phyloP scores from a whole-genome alignment of 2,888 invertebrate genomes.

The Yponomeuta plumbellus region DNA sequence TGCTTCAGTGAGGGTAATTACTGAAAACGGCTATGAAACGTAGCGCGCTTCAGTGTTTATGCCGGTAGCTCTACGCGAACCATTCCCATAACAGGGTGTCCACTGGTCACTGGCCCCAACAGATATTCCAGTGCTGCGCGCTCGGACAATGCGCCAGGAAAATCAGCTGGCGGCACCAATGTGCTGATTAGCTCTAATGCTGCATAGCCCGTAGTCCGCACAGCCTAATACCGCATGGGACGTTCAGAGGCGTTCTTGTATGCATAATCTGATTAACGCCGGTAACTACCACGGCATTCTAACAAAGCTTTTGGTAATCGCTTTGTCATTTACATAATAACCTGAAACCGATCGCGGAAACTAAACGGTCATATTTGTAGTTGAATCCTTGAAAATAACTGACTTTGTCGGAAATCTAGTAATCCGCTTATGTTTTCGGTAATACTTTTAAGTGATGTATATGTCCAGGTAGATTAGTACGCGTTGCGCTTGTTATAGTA shows the following conservation, averaged over 20 bases:
- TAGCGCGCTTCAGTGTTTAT: constrained; percentile 23
- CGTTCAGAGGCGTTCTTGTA: constrained; percentile 69
- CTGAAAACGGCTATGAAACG: constrained; percentile 41
- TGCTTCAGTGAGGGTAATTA: constrained; percentile 25
- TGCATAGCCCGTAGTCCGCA: constrained; percentile 45
- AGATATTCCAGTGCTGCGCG: constrained; percentile 72
- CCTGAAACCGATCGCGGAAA: constrained; percentile 26
- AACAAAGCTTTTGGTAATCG: constrained; percentile 62
- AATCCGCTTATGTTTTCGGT: constrained; percentile 25
- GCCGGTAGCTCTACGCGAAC: constrained; percentile 55
- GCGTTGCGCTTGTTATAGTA: no score
- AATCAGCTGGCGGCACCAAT: constrained; percentile 70
- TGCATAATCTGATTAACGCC: constrained; percentile 74
- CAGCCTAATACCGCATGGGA: constrained; percentile 58
- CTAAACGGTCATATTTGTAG: constrained; percentile 19
- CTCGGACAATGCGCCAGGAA: constrained; percentile 66
- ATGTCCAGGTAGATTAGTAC: no score
- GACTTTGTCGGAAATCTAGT: constrained; percentile 18
- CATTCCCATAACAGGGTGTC: constrained; percentile 66
- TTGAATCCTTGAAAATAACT: constrained; percentile 40
- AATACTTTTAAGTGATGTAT: background rate
- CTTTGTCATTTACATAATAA: constrained; percentile 52
- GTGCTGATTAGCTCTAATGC: constrained; percentile 72
- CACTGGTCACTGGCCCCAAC: constrained; percentile 74
- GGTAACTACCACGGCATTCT: constrained; percentile 43